A percentile compares a stretch with the other conserved stretches of the same genome.
Conservation (phyloP, 2,888 invertebrate species). For the Oxytorus armatus region DNA sequence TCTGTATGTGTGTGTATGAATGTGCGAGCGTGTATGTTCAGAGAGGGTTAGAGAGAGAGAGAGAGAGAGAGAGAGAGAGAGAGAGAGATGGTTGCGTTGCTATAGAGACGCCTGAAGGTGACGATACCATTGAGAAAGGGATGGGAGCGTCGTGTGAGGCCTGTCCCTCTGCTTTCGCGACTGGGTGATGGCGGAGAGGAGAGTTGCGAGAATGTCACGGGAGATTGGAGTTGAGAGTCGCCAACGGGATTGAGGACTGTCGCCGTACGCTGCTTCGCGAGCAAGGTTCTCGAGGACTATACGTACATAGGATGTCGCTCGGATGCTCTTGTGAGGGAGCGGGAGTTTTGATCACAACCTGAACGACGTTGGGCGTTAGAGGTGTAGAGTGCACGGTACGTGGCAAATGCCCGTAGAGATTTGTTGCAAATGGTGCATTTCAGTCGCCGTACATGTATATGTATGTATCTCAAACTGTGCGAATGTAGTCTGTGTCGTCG, state of each 20-base stretch:
- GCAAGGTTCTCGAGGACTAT: conserved; percentile 36
- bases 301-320: conserved; percentile 5
- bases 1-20: too few relatives aligned
- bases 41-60: conserved; percentile 12
- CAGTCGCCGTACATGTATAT: not conserved
- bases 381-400: conserved; percentile 57
- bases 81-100: conserved; percentile 78
- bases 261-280: conserved; percentile 39
- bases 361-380: conserved; percentile 47
- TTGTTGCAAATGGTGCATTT: conserved; percentile 6
- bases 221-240: conserved; percentile 63
- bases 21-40: not conserved
- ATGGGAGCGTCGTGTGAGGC: conserved; percentile 34
- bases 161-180: conserved; percentile 38
- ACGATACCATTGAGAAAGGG: conserved; percentile 64
- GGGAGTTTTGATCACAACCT: conserved; percentile 32
- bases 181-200: conserved; percentile 59
- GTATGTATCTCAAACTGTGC: not conserved
- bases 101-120: conserved; percentile 80
- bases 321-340: not conserved
- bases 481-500: conserved; percentile 59
- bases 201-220: conserved; percentile 68
- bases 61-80: conserved; percentile 59
- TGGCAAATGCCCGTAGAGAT: conserved; percentile 51
- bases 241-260: conserved; percentile 54